Evolutionary conservation across 2,113 vertebrate species (phyloP).

Genomic region (Mystacornis crossleyi): DNA sequence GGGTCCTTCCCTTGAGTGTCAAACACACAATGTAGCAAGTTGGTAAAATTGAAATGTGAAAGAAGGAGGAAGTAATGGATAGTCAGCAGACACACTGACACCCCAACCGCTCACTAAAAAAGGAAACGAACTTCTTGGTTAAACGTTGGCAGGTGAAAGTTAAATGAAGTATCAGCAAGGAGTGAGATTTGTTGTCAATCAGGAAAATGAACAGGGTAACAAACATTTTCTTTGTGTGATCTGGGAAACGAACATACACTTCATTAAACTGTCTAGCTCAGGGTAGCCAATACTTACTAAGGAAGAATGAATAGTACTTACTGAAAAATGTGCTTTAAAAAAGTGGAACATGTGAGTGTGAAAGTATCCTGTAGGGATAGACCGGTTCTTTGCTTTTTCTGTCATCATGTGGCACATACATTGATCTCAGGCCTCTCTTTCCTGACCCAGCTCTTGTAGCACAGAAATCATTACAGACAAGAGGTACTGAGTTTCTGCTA

Average conservation of each 20-base stretch:
- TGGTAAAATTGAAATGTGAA: neutral
- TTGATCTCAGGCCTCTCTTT: neutral
- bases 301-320: neutral
- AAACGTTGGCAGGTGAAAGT: neutral
- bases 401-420: neutral
- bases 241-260: neutral
- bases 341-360: neutral
- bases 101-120: neutral
- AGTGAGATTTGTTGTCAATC: neutral
- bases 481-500: neutral
- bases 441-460: neutral
- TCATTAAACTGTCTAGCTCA: neutral
- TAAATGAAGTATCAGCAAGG: neutral
- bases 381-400: neutral
- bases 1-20: neutral
- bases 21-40: neutral
- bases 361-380: neutral
- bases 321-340: neutral
- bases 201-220: neutral
- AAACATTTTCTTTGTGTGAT: neutral
- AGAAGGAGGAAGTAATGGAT: neutral
- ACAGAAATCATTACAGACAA: neutral
- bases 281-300: neutral
- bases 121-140: neutral
- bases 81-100: neutral